Conservation (phyloP, 2,113 vertebrate genomes). For the Ariopsis seemanni region DNA sequence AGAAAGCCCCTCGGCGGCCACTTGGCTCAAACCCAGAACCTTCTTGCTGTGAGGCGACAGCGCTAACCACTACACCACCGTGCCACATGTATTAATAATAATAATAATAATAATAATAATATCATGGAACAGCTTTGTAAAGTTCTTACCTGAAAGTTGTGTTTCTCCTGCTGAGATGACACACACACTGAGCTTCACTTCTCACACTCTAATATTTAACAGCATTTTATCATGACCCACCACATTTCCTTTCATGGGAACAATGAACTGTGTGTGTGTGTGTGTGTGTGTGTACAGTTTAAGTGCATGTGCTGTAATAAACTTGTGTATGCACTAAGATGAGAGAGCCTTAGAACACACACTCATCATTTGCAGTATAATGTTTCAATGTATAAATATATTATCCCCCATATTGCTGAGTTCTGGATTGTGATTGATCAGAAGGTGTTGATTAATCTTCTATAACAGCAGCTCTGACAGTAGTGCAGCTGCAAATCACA, state of each 20-base stretch:
- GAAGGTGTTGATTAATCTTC: background rate
- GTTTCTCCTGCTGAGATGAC: background rate
- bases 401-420: background rate
- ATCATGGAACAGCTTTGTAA: background rate
- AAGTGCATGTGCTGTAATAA: background rate
- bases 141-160: background rate
- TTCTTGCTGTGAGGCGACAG: too few species aligned
- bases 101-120: background rate
- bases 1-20: too few species aligned
- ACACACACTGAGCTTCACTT: background rate
- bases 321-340: background rate
- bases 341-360: background rate
- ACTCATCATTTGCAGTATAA: background rate
- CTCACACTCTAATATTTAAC: background rate
- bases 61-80: too few species aligned
- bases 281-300: background rate
- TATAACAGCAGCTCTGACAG: background rate
- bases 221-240: background rate
- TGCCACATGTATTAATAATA: background rate
- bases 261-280: background rate
- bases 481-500: background rate
- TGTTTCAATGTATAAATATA: background rate
- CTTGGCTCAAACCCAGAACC: too few species aligned
- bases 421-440: background rate
- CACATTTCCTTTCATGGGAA: constrained; percentile 18